Evolutionary conservation across 2,888 invertebrate genomes (phyloP), one percentile per base, ranked within the genome.

Genomic region (Phengaris arion): DNA sequence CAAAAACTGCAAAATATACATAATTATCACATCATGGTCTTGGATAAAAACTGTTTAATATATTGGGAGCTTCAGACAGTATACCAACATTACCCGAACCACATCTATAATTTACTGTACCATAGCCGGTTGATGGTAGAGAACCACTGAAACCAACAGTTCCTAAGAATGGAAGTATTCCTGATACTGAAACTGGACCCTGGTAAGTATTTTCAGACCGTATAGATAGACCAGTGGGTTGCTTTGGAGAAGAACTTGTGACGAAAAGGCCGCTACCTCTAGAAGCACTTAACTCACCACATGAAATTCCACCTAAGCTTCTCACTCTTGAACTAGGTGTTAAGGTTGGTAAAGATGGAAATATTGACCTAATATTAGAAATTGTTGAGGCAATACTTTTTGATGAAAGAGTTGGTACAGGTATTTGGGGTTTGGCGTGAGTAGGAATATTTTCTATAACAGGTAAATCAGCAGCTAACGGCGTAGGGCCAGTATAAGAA

Each of bases 81-180:
- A 64, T 64, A 12, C 64, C 64, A 64, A 64, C 35, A 45, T 64
- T 64, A 12, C 35, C 35, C 2, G 64, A 12, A 13, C 64, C 64
- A 64, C 64, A 64, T 64, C 13, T 35, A 45, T 64, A 64, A 10
- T 45, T 64, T 5, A 64, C 64, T 64, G 64, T 64, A 45, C 35
- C 64, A 12, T 64, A 69, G n/a, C 69, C 69, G n/a, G 46, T 48
- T 2, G 69, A 69, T 15, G 69, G 69, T 48, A 69, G 8, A 0
- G 69, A 48, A 15, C 69, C 69, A 48, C 69, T 69, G 10, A 69
- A 69, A 48, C 69, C 69, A 52, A 54, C 72, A 54, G 72, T 72
- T 12, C 72, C 72, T 35, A 72, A 72, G 35, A 72, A 72, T 72
- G 72, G 72, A 35, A 72, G 72, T 8, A 35, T 54, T 72, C 72